Base-by-base conservation (phyloP, 2,113 vertebrate species). In the Pampusana beccarii region DNA sequence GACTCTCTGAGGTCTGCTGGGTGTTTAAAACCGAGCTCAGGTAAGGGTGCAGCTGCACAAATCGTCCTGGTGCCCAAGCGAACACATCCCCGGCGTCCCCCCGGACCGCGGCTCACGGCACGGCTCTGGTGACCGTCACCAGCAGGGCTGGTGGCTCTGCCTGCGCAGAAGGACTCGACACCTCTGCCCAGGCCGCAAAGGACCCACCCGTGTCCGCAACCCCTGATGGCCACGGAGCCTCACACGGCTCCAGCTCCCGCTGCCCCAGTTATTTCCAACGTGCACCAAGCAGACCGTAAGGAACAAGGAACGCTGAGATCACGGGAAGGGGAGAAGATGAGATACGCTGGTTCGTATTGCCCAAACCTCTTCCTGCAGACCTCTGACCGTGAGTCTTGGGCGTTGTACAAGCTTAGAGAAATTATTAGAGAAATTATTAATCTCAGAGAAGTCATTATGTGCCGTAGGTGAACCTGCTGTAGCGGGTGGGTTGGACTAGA, bases 321-420 rank as follows among this genome's bases (percentile, higher is more conserved):
- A 33, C 3, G 71, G 57, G 3, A 21, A 24, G 69, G 73, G 62
- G 42, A 38, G 12, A 6, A 23, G 13, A 2, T 2, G 12, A 67
- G 53, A 36, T 5, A 11, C 0, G 3, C 0, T 5, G 72, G 6
- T 34, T 1, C 6, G 57, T 7, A 17, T 3, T 19, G 61, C n/a
- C 78, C 26, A 25, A 50, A 38, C 31, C 36, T 24, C 5, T 0
- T 10, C 13, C 19, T 11, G 14, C 10, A 9, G 24, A 40, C 28
- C 38, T 34, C 34, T 7, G 34, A 6, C 13, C 11, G 2, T 0
- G 1, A 69, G 15, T 2, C 0, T 8, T 8, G 60, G 15, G 14
- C 66, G 16, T 0, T 0, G 53, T 36, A 64, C 53, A 65, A 67
- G 6, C 38, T 6, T 0, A 23, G 26, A 25, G 54, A 31, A 61